Evolutionary conservation across 1,140 invertebrate genomes (phyloP).

Genomic region (Psilanteris sp.): DNA sequence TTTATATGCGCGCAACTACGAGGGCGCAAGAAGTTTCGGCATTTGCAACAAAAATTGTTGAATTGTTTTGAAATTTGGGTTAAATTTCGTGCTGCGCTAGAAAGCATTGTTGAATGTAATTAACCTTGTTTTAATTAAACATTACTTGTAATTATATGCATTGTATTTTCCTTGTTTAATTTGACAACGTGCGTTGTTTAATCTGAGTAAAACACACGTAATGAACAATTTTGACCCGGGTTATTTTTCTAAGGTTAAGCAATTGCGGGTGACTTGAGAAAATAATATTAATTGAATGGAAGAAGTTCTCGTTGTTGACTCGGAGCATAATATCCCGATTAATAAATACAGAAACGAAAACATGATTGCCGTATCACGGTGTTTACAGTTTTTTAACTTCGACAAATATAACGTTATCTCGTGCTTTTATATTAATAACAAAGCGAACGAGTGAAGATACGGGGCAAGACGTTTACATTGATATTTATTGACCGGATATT

Average conservation of each 20-base stretch:
- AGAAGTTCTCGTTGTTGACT: conserved; percentile 31
- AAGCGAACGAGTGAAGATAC: conserved; percentile 7
- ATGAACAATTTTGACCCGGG: conserved; percentile 26
- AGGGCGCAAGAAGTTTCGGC: too few relatives aligned
- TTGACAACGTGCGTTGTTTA: conserved; percentile 20
- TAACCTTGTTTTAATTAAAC: conserved; percentile 37
- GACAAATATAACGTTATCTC: conserved; percentile 13
- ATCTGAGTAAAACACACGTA: conserved; percentile 13
- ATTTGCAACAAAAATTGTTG: too few relatives aligned
- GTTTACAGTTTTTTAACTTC: conserved; percentile 31
- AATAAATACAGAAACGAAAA: conserved; percentile 35
- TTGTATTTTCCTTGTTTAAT: conserved; percentile 16
- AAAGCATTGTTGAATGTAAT: conserved; percentile 27
- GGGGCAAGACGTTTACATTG: conserved; percentile 23
- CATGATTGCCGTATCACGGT: conserved; percentile 12
- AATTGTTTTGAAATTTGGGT: neutral
- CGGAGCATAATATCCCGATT: conserved; percentile 24
- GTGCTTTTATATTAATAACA: conserved; percentile 29
- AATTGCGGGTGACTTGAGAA: conserved; percentile 9
- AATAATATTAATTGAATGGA: conserved; percentile 27
- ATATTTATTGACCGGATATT: conserved; percentile 52
- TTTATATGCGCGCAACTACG: too few relatives aligned
- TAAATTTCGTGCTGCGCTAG: neutral
- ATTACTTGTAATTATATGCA: conserved; percentile 26
- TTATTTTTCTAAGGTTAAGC: conserved; percentile 29